Evolutionary conservation across 37 sponge, comb jelly and placozoan species (phyloP).

Genomic region (Hexactinellida sp.): DNA sequence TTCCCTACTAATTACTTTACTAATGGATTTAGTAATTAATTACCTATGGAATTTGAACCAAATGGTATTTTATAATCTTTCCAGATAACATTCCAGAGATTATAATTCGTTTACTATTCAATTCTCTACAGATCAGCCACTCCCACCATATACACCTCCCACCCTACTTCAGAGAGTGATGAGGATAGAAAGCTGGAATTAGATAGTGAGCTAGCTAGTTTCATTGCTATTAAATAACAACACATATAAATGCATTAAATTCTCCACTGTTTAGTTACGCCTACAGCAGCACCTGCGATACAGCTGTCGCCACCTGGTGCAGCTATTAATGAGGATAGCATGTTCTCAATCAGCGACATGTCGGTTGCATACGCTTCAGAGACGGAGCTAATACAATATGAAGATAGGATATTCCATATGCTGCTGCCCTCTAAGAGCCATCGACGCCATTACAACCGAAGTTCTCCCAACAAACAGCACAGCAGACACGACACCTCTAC

Average conservation of each 20-base stretch:
- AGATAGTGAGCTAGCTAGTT: neutral
- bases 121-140: neutral
- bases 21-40: no score
- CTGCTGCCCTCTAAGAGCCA: neutral
- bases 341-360: neutral
- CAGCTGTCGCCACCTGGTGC: neutral
- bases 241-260: no score
- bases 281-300: neutral
- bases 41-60: no score
- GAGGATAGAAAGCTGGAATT: neutral
- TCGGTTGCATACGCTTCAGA: neutral
- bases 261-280: no score
- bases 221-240: no score
- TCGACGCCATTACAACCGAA: neutral
- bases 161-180: neutral
- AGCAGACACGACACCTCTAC: constrained; percentile 4
- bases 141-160: neutral
- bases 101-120: no score
- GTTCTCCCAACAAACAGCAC: constrained; percentile 14
- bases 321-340: neutral
- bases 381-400: neutral
- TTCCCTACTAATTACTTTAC: no score
- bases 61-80: no score
- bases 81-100: no score
- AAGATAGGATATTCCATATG: neutral